Conservation (phyloP, 2,888 invertebrate genomes). For the Apodemia zela region DNA sequence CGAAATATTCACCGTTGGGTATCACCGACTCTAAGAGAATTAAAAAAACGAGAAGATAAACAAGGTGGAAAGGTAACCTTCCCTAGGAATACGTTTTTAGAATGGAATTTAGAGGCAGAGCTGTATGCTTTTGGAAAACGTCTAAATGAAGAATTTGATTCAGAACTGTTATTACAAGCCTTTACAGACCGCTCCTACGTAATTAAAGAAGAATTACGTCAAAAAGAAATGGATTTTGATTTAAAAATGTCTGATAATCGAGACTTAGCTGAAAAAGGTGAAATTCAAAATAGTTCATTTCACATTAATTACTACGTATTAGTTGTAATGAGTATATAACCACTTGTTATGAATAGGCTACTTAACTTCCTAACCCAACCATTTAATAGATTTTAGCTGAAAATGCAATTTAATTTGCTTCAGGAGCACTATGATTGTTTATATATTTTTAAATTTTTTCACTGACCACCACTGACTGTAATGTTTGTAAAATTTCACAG, state of each 20-base stretch:
- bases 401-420: no score
- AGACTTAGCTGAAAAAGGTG: conserved; percentile 83
- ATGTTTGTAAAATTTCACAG: conserved; percentile 37
- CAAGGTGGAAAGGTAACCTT: conserved; percentile 76
- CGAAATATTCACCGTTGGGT: conserved; percentile 82
- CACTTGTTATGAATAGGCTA: neutral
- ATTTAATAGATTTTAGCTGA: no score
- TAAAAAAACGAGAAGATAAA: conserved; percentile 81
- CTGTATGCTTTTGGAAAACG: conserved; percentile 93
- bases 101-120: conserved; percentile 94
- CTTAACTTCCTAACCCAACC: no score
- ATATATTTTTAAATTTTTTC: no score
- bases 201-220: conserved; percentile 84
- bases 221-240: conserved; percentile 85
- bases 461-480: no score
- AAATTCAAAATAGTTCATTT: conserved; percentile 7
- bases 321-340: neutral
- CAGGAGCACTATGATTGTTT: no score
- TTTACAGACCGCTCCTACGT: conserved; percentile 91
- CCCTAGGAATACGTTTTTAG: conserved; percentile 83
- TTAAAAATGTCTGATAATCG: conserved; percentile 84
- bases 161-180: conserved; percentile 85
- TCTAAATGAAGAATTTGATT: conserved; percentile 90
- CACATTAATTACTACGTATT: neutral
- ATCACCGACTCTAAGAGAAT: conserved; percentile 82